Percentiles rank a stretch among this genome's conserved stretches.
Evolutionary conservation across 2,888 invertebrate genomes (phyloP).

Genomic region (Ypsolopha sequella): DNA sequence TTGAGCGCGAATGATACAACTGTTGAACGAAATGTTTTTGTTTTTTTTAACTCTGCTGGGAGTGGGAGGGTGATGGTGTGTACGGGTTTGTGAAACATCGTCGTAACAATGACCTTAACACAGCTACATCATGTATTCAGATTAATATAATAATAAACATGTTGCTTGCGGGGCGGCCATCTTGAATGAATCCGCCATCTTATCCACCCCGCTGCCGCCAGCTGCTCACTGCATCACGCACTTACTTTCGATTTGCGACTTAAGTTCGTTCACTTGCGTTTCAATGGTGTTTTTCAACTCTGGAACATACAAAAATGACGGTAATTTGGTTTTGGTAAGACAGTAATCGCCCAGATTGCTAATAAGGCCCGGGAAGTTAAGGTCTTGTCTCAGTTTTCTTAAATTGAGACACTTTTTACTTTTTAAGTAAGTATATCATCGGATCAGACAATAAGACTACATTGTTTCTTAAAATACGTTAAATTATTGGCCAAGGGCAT

Average conservation of each 20-base stretch:
- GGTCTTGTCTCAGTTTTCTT: too few relatives aligned
- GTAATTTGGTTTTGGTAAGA: neutral
- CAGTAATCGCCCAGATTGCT: too few relatives aligned
- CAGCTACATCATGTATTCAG: constrained; percentile 68
- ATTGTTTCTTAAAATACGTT: too few relatives aligned
- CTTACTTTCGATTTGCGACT: constrained; percentile 96
- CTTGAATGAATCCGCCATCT: constrained; percentile 8
- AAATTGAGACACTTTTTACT: too few relatives aligned
- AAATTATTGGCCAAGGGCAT: too few relatives aligned
- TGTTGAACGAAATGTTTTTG: constrained; percentile 31
- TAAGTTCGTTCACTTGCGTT: constrained; percentile 96
- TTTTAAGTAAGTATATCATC: too few relatives aligned
- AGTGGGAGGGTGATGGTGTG: constrained; percentile 25
- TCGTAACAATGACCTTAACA: constrained; percentile 53
- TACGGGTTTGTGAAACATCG: constrained; percentile 29
- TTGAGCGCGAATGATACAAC: constrained; percentile 55
- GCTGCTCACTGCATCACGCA: constrained; percentile 91
- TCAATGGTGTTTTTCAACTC: constrained; percentile 98
- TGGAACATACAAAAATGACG: constrained; percentile 65
- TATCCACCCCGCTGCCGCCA: constrained; percentile 8
- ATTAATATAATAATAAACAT: constrained; percentile 23
- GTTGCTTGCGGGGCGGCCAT: constrained; percentile 13
- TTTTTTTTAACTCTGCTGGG: constrained; percentile 14
- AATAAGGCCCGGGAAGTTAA: too few relatives aligned
- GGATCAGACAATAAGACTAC: neutral